Evolutionary conservation across 2,888 invertebrate species (phyloP).

Genomic region (Philaethria dido): DNA sequence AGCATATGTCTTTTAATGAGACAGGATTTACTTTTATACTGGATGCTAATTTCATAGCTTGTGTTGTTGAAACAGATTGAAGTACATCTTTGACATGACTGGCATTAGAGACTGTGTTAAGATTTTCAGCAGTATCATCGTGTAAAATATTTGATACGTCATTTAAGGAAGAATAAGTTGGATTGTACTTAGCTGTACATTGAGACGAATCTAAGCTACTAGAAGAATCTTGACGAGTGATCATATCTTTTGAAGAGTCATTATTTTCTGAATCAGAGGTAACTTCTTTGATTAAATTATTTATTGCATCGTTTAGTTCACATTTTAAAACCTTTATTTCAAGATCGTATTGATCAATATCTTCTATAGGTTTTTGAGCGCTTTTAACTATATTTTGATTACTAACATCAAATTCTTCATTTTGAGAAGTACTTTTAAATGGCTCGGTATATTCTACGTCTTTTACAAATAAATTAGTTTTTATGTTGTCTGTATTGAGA

Average conservation of each 20-base stretch:
- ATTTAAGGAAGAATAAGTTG: slow-evolving; percentile 83
- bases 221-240: slow-evolving; percentile 83
- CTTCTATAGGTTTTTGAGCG: slow-evolving; percentile 41
- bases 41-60: slow-evolving; percentile 1
- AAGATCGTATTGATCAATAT: slow-evolving; percentile 57
- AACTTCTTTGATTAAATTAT: slow-evolving; percentile 76
- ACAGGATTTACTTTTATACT: slow-evolving; percentile 60
- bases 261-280: slow-evolving; percentile 64
- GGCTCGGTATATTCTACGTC: slow-evolving; percentile 52
- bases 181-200: slow-evolving; percentile 88
- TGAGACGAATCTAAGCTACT: slow-evolving; percentile 87
- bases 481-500: slow-evolving; percentile 69
- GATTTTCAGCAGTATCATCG: slow-evolving; percentile 62
- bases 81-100: slow-evolving; percentile 76
- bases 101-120: slow-evolving; percentile 46
- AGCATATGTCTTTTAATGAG: slow-evolving; percentile 86
- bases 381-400: slow-evolving; percentile 29
- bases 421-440: not conserved
- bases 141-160: slow-evolving; percentile 84
- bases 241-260: slow-evolving; percentile 58
- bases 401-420: slow-evolving; percentile 6
- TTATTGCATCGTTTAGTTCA: slow-evolving; percentile 76
- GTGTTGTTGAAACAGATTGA: slow-evolving; percentile 59
- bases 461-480: slow-evolving; percentile 73
- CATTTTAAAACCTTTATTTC: slow-evolving; percentile 76